Conservation (phyloP, 2,888 invertebrate species). For the Ephialtes manifestator region DNA sequence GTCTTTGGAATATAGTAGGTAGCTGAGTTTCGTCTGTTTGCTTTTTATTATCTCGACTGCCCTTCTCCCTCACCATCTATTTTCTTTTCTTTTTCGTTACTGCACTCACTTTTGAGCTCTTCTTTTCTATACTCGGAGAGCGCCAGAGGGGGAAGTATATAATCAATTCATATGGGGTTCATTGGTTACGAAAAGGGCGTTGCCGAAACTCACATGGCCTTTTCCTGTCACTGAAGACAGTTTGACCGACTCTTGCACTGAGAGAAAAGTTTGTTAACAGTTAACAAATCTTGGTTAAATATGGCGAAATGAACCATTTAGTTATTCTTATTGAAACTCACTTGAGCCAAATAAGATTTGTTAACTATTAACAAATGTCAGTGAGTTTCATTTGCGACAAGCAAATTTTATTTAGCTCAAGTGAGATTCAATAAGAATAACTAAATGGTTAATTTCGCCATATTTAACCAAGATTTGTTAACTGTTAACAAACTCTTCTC, state of each 20-base stretch:
- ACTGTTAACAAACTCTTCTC: no score
- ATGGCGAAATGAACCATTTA: no score
- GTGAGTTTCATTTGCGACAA: no score
- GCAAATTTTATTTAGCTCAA: no score
- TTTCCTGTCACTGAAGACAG: background rate
- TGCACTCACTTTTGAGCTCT: background rate
- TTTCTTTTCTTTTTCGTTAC: conserved; percentile 52
- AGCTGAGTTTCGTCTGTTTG: conserved; percentile 73
- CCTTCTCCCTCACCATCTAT: conserved; percentile 33
- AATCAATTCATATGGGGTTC: conserved; percentile 14
- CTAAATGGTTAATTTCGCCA: no score
- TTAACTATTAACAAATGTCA: no score
- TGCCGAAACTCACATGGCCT: conserved; percentile 3
- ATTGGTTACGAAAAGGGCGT: conserved; percentile 26
- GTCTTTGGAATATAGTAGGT: conserved; percentile 32
- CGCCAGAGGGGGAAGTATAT: background rate
- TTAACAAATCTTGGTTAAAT: no score
- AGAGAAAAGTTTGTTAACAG: no score
- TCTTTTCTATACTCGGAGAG: background rate
- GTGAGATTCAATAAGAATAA: no score
- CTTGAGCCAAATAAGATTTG: no score
- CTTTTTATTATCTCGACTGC: conserved; percentile 77
- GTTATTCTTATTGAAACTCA: no score
- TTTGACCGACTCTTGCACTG: conserved; percentile 10
- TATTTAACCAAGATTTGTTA: no score